Evolutionary conservation across 2,113 vertebrate species (phyloP).

Genomic region (Clinocottus analis): DNA sequence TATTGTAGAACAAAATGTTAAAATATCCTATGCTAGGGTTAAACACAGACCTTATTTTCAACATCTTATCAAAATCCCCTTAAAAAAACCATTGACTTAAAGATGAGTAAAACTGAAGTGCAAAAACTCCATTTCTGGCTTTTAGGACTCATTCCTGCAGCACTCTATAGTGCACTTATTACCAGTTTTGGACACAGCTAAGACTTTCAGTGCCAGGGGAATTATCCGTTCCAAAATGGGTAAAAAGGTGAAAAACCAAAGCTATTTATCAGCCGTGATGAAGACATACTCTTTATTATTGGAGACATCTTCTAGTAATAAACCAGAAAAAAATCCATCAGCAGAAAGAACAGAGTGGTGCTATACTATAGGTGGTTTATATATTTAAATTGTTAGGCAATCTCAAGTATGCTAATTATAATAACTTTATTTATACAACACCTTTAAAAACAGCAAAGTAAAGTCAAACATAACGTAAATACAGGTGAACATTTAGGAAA

Average conservation of each 20-base stretch:
- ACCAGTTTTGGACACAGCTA: neutral
- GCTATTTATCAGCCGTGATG: neutral
- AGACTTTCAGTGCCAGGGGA: neutral
- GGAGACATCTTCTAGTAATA: neutral
- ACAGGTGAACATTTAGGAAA: no score
- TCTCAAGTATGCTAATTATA: neutral
- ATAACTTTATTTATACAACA: no score
- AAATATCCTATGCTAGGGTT: neutral
- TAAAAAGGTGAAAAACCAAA: neutral
- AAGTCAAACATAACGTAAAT: no score
- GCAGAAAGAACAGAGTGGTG: neutral
- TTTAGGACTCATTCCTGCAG: neutral
- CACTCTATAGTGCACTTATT: neutral
- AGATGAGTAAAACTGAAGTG: neutral
- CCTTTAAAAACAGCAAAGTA: no score
- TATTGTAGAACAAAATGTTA: neutral
- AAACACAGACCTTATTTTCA: neutral
- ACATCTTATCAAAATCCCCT: neutral
- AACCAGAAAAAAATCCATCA: neutral
- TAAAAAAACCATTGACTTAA: neutral
- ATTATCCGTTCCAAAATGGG: neutral
- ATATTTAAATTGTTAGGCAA: neutral
- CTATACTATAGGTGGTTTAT: neutral
- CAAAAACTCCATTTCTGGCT: neutral
- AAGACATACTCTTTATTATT: neutral